A percentile compares a stretch with the other conserved stretches of the same genome.
These are phyloP conservation scores for Trachelus troglodyta DNA, from an alignment of 2,888 invertebrate genomes.

Conservation along the genomic window DNA sequence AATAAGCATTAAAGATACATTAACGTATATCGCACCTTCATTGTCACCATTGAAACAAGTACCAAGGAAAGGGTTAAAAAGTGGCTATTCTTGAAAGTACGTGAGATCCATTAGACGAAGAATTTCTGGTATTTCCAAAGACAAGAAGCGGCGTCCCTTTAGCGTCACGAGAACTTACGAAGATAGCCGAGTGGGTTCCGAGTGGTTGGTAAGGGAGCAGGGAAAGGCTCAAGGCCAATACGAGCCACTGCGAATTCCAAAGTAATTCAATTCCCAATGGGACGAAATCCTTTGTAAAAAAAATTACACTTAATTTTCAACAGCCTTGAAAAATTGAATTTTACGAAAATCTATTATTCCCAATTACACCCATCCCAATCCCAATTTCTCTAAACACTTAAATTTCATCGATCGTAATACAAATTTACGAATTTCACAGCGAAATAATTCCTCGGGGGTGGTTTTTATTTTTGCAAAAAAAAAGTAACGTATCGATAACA, in stretches of 20 bases:
- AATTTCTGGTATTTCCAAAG: slow-evolving; percentile 34
- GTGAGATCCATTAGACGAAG: slow-evolving; percentile 33
- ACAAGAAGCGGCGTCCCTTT: slow-evolving; percentile 15
- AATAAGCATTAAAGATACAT: background rate
- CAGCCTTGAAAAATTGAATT: background rate
- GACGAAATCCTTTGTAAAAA: too few relatives aligned
- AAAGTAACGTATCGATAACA: background rate
- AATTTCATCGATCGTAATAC: background rate
- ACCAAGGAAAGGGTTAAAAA: background rate
- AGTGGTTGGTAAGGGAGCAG: background rate
- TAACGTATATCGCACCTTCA: background rate
- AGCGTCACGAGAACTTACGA: background rate
- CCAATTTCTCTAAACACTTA: background rate
- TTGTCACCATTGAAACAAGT: background rate
- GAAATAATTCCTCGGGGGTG: background rate
- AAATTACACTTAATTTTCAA: background rate
- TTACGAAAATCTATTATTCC: background rate
- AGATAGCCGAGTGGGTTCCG: background rate
- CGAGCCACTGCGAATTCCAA: background rate
- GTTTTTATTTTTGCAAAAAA: background rate
- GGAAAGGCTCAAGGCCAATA: background rate
- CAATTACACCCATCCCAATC: background rate
- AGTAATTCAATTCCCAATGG: too few relatives aligned
- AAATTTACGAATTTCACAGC: background rate
- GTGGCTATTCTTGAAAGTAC: background rate